phyloP scores from a whole-genome alignment of 2,888 invertebrate species.

The Lingula anatina region DNA sequence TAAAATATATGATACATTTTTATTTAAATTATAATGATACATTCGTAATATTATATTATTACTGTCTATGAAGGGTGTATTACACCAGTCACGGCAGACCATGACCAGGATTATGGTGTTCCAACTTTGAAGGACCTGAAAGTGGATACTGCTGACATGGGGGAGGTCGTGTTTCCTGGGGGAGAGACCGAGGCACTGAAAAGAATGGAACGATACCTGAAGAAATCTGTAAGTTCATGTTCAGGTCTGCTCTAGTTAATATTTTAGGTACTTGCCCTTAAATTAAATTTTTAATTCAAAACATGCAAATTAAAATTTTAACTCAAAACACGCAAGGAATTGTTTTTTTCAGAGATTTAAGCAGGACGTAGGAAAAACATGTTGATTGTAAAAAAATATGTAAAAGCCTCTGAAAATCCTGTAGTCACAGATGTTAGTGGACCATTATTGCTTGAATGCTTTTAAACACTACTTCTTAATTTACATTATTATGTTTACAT shows the following conservation, averaged over 20 bases:
- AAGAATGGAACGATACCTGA: conserved; percentile 61
- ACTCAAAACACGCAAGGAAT: neutral
- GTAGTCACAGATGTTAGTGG: too few relatives aligned
- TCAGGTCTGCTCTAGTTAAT: too few relatives aligned
- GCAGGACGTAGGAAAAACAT: too few relatives aligned
- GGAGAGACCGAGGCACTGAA: conserved; percentile 69
- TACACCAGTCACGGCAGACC: conserved; percentile 57
- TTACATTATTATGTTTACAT: neutral
- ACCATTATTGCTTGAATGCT: too few relatives aligned
- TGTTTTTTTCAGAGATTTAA: too few relatives aligned
- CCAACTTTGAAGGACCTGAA: conserved; percentile 57
- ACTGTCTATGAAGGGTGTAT: conserved; percentile 40
- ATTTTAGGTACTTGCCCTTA: neutral
- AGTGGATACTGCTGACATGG: conserved; percentile 55
- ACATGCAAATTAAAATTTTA: neutral
- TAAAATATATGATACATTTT: too few relatives aligned
- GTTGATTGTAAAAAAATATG: too few relatives aligned
- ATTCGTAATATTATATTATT: too few relatives aligned
- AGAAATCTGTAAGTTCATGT: conserved; percentile 36
- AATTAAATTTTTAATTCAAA: neutral
- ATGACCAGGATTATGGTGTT: conserved; percentile 54
- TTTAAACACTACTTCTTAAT: too few relatives aligned
- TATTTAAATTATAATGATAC: too few relatives aligned
- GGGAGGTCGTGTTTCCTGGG: conserved; percentile 69
- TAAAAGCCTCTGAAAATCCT: too few relatives aligned